Percentiles rank a stretch among this genome's conserved stretches.
These are phyloP conservation scores for Tanaodytes sp. DNA, from an alignment of 2,888 invertebrate genomes.

Conservation along the genomic window DNA sequence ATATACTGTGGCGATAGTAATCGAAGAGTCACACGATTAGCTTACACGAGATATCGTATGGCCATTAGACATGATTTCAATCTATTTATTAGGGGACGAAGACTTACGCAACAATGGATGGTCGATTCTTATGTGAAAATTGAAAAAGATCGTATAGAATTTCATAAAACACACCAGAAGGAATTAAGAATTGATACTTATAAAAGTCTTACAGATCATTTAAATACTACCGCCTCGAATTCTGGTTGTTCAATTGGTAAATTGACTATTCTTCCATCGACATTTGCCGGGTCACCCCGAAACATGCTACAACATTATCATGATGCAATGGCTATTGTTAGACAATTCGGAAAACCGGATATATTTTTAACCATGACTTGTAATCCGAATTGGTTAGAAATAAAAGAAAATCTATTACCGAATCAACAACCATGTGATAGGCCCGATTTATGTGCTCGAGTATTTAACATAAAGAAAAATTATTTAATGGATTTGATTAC, in stretches of 20 bases:
- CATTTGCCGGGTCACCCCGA: not conserved
- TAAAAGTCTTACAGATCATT: slow-evolving; percentile 3
- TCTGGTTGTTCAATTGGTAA: not conserved
- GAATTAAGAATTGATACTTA: not conserved
- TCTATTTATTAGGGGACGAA: slow-evolving; percentile 4
- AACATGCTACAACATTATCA: not conserved
- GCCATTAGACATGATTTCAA: too few species aligned
- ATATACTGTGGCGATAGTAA: slow-evolving; percentile 6
- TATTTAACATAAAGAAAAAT: not conserved
- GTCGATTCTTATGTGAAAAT: too few species aligned
- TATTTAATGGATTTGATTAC: not conserved
- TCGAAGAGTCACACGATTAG: slow-evolving; percentile 10
- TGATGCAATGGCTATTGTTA: too few species aligned
- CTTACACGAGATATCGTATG: not conserved
- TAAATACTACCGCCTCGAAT: slow-evolving; percentile 1
- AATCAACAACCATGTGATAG: not conserved
- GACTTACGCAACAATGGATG: not conserved
- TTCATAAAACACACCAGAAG: not conserved
- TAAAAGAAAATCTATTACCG: too few species aligned
- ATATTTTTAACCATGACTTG: too few species aligned
- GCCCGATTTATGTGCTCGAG: not conserved
- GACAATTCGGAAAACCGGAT: not conserved
- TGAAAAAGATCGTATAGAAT: not conserved
- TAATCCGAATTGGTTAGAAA: too few species aligned
- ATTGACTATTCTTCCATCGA: too few species aligned